phyloP scores from a whole-genome alignment of 2,888 invertebrate species.

The Megamerina dolium region DNA sequence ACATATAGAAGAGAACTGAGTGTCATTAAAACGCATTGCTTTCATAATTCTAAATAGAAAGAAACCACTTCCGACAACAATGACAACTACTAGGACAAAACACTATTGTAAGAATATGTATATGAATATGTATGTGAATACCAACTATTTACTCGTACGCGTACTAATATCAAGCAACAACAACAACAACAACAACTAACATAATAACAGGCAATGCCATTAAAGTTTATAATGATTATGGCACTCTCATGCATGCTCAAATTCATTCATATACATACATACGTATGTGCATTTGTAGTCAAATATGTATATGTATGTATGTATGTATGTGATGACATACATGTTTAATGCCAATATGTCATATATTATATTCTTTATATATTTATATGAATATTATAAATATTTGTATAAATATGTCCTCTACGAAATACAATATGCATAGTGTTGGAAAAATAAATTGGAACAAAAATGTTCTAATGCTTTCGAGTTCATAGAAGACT shows the following conservation, averaged over 20 bases:
- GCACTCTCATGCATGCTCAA: neutral
- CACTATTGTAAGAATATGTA: too few species aligned
- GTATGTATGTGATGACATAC: neutral
- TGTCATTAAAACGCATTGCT: neutral
- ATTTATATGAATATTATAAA: too few species aligned
- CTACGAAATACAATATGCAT: too few species aligned
- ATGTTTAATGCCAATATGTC: too few species aligned
- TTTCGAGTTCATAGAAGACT: too few species aligned
- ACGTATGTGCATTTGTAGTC: too few species aligned
- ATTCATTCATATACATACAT: slow-evolving; percentile 1
- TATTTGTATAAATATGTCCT: too few species aligned
- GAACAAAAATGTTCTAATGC: too few species aligned
- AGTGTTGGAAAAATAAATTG: too few species aligned
- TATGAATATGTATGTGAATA: too few species aligned
- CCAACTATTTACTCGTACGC: neutral
- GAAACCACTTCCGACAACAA: too few species aligned
- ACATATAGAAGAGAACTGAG: neutral
- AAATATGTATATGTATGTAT: slow-evolving; percentile 1
- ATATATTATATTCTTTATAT: too few species aligned
- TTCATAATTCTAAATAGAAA: neutral
- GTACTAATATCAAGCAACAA: neutral
- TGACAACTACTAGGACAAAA: neutral
- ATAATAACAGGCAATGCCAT: neutral
- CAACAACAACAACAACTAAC: neutral
- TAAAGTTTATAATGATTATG: neutral